These are phyloP conservation scores for Atta cephalotes DNA, from an alignment of 1,140 invertebrate genomes.

Conservation along the genomic window DNA sequence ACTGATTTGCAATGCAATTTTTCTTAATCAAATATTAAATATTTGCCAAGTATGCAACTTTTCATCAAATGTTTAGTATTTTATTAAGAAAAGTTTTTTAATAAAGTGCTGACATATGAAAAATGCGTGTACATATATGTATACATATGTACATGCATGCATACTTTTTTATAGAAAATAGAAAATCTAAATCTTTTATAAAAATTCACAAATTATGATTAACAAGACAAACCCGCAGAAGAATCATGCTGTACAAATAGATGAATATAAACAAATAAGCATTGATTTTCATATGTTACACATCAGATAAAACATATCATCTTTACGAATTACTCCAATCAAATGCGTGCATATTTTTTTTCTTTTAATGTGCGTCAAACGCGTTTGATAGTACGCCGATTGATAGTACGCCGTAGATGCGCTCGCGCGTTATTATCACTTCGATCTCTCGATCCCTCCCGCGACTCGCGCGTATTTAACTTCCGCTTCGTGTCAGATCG, in stretches of 20 bases:
- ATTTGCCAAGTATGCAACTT: not conserved
- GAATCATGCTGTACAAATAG: not conserved
- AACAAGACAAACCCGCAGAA: not conserved
- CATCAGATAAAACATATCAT: no score
- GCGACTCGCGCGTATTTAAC: not conserved
- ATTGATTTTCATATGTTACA: no score
- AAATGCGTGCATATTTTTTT: no score
- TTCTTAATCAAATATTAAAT: not conserved
- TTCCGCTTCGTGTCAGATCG: slow-evolving; percentile 14
- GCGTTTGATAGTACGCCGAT: not conserved
- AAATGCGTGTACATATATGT: not conserved
- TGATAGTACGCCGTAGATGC: slow-evolving; percentile 28
- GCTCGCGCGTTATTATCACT: slow-evolving; percentile 12
- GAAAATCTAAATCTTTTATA: not conserved
- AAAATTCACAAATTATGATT: slow-evolving; percentile 1
- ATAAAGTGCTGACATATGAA: not conserved
- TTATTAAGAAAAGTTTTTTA: not conserved
- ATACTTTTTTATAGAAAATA: not conserved
- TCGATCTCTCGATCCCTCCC: slow-evolving; percentile 2
- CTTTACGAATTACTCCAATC: no score
- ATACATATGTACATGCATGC: not conserved
- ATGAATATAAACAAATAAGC: no score
- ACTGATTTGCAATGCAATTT: not conserved
- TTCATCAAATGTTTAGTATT: not conserved
- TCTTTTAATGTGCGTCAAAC: no score